Evolutionary conservation across 2,888 invertebrate genomes (phyloP).

Genomic region (Cheilosia soror): DNA sequence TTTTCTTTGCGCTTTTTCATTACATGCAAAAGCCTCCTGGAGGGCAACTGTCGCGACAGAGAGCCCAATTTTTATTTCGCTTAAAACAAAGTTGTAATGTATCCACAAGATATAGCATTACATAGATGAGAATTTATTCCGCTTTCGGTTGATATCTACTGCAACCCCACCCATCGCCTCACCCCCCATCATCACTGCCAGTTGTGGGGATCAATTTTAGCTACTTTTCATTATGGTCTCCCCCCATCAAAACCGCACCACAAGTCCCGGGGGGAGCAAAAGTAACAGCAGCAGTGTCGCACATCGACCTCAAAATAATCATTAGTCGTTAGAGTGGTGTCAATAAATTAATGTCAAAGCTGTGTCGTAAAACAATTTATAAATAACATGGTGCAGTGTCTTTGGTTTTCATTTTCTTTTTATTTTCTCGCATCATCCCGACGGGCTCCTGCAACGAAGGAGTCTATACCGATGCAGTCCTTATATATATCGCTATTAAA

Average conservation of each 20-base stretch:
- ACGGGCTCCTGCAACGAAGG: slow-evolving; percentile 3
- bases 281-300: slow-evolving; percentile 56
- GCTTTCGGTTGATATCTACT: slow-evolving; percentile 9
- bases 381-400: slow-evolving; percentile 68
- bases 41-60: slow-evolving; percentile 45
- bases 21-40: slow-evolving; percentile 12
- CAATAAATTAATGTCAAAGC: slow-evolving; percentile 75
- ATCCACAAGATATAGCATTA: slow-evolving; percentile 11
- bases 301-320: slow-evolving; percentile 75
- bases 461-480: slow-evolving; percentile 37
- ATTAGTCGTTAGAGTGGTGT: slow-evolving; percentile 70
- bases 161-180: background rate
- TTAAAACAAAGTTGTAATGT: slow-evolving; percentile 24
- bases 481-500: slow-evolving; percentile 67
- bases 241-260: too few relatives aligned
- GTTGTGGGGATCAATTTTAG: slow-evolving; percentile 45
- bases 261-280: slow-evolving; percentile 32
- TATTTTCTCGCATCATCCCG: slow-evolving; percentile 22
- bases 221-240: slow-evolving; percentile 62
- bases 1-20: background rate
- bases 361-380: slow-evolving; percentile 75
- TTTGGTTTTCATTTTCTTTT: slow-evolving; percentile 29
- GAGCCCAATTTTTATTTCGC: slow-evolving; percentile 38
- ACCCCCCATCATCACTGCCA: background rate
- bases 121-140: slow-evolving; percentile 27